Evolutionary conservation across 1,140 invertebrate species (phyloP).

Genomic region (Drosophila parvula): DNA sequence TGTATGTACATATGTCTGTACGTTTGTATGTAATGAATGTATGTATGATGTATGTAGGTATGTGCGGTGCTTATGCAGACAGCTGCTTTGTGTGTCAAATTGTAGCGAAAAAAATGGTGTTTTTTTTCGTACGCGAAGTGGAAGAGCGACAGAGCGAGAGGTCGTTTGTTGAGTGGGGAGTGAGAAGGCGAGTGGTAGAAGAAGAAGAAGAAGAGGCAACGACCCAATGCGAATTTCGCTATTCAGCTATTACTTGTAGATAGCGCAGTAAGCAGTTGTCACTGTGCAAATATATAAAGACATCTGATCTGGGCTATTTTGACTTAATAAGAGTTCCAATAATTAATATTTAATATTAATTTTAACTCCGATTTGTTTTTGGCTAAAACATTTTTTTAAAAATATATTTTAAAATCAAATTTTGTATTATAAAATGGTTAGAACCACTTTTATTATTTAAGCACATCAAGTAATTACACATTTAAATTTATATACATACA

Average conservation of each 20-base stretch:
- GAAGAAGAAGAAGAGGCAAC: conserved; percentile 21
- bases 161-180: conserved; percentile 13
- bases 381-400: too few relatives aligned
- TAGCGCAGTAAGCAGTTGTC: not conserved
- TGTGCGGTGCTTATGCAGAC: conserved; percentile 53
- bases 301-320: too few relatives aligned
- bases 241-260: not conserved
- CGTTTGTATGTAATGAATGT: conserved; percentile 18
- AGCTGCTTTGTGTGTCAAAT: conserved; percentile 68
- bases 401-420: too few relatives aligned
- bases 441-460: too few relatives aligned
- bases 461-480: too few relatives aligned
- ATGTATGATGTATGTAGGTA: conserved; percentile 28
- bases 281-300: too few relatives aligned
- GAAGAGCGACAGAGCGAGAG: conserved; percentile 20
- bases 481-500: too few relatives aligned
- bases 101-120: conserved; percentile 56
- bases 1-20: conserved; percentile 1
- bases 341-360: not conserved
- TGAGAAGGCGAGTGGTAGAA: conserved; percentile 7
- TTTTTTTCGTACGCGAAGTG: conserved; percentile 36
- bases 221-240: conserved; percentile 35
- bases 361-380: not conserved
- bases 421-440: too few relatives aligned
- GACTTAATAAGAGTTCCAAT: not conserved